Conservation (phyloP, 2,113 vertebrate species). For the Gasterosteus nipponicus region DNA sequence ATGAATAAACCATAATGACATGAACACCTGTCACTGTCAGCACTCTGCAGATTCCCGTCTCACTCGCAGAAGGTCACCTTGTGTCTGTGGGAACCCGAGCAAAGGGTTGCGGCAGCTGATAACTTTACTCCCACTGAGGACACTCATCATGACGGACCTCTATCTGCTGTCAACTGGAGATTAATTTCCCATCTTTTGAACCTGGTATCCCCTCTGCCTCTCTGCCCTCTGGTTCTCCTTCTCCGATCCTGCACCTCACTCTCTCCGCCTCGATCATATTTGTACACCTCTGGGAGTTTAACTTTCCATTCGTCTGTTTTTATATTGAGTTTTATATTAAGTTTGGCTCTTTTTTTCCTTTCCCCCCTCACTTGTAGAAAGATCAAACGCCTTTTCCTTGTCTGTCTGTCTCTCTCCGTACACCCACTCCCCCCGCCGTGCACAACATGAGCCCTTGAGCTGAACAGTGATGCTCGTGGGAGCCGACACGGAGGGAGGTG, state of each 20-base stretch:
- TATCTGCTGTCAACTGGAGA: conserved; percentile 56
- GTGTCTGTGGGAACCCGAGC: conserved; percentile 53
- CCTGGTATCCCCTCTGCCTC: conserved; percentile 13
- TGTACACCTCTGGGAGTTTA: conserved; percentile 2
- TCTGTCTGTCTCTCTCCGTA: conserved; percentile 1
- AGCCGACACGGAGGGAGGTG: conserved; percentile 10
- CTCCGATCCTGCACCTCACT: conserved; percentile 7
- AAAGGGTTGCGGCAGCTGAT: conserved; percentile 50
- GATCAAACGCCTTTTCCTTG: conserved; percentile 1
- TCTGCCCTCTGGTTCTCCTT: conserved; percentile 49
- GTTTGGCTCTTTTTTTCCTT: conserved; percentile 3
- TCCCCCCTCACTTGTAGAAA: not conserved
- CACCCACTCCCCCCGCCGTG: not conserved
- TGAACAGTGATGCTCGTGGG: conserved; percentile 22
- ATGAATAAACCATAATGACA: conserved; percentile 73
- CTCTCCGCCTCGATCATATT: not conserved
- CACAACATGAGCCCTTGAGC: conserved; percentile 16
- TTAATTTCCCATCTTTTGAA: conserved; percentile 53
- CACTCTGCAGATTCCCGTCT: conserved; percentile 46
- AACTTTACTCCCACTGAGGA: conserved; percentile 56
- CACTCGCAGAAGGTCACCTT: conserved; percentile 70
- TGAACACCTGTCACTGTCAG: conserved; percentile 74
- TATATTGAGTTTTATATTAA: not conserved
- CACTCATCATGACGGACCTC: conserved; percentile 59
- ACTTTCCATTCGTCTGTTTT: conserved; percentile 14